These are phyloP conservation scores for Andrena praecox DNA, from an alignment of 2,888 invertebrate genomes.

Conservation along the genomic window DNA sequence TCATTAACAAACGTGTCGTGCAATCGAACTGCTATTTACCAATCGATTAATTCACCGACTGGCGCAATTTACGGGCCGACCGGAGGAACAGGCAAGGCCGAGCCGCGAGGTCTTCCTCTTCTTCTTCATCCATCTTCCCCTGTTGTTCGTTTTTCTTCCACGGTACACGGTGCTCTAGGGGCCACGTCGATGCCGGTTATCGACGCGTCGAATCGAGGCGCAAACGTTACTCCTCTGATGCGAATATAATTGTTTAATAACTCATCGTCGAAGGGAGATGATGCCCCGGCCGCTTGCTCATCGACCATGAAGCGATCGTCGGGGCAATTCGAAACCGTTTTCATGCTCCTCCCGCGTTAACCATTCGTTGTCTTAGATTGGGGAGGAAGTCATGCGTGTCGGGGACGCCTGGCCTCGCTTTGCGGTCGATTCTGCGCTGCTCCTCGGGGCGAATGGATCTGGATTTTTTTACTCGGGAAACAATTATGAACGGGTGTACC, in stretches of 20 bases:
- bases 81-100: conserved; percentile 37
- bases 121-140: not conserved
- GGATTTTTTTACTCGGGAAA: not conserved
- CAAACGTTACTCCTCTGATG: conserved; percentile 64
- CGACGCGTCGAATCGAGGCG: conserved; percentile 50
- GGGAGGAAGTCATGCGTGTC: conserved; percentile 31
- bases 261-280: conserved; percentile 66
- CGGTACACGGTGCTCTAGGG: conserved; percentile 27
- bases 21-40: conserved; percentile 63
- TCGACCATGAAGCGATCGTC: conserved; percentile 41
- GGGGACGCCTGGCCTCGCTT: conserved; percentile 8
- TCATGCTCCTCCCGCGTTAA: conserved; percentile 42
- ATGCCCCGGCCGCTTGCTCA: conserved; percentile 46
- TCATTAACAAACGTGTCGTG: conserved; percentile 62
- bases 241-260: conserved; percentile 73
- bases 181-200: conserved; percentile 37
- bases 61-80: conserved; percentile 46
- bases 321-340: conserved; percentile 36
- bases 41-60: conserved; percentile 63
- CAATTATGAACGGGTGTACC: too few relatives aligned
- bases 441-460: not conserved
- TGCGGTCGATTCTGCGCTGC: not conserved
- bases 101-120: conserved; percentile 27
- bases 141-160: not conserved
- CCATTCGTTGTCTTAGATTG: conserved; percentile 36